A percentile compares a stretch with the other conserved stretches of the same genome.
These are phyloP conservation scores for Hafferia zeledoni DNA, from an alignment of 2,797 vertebrate species.

Conservation along the genomic window DNA sequence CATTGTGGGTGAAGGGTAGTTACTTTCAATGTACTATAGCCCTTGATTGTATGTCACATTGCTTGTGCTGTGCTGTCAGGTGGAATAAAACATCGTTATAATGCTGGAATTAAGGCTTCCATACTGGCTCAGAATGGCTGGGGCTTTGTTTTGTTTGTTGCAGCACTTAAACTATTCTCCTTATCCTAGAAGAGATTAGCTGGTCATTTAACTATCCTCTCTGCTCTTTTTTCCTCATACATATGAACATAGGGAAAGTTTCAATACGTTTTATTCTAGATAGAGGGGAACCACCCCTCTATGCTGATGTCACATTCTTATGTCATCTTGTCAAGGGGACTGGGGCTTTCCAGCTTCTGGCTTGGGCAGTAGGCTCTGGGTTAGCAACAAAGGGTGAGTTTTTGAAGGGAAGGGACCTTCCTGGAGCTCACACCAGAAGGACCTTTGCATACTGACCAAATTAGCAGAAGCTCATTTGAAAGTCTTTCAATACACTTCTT, in stretches of 20 bases:
- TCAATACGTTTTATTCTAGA: not conserved
- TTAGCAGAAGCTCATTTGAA: not conserved
- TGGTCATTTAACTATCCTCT: not conserved
- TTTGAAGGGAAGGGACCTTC: not conserved
- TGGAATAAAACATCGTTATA: not conserved
- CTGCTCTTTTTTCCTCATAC: not conserved
- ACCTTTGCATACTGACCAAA: not conserved
- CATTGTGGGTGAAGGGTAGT: not conserved
- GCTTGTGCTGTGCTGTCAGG: not conserved
- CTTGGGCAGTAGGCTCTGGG: not conserved
- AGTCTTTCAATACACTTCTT: not conserved
- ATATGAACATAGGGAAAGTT: not conserved
- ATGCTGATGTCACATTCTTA: not conserved
- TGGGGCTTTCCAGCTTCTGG: not conserved
- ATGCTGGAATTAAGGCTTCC: not conserved
- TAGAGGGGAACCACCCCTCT: not conserved
- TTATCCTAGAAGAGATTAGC: not conserved
- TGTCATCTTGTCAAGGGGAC: not conserved
- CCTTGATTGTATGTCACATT: not conserved
- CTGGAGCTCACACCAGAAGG: not conserved
- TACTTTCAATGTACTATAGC: not conserved
- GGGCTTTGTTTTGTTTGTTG: not conserved
- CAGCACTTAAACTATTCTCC: not conserved
- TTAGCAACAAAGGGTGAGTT: not conserved
- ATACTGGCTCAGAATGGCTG: not conserved